Evolutionary conservation across 2,797 vertebrate genomes (phyloP).

Genomic region (Fringilla coelebs): DNA sequence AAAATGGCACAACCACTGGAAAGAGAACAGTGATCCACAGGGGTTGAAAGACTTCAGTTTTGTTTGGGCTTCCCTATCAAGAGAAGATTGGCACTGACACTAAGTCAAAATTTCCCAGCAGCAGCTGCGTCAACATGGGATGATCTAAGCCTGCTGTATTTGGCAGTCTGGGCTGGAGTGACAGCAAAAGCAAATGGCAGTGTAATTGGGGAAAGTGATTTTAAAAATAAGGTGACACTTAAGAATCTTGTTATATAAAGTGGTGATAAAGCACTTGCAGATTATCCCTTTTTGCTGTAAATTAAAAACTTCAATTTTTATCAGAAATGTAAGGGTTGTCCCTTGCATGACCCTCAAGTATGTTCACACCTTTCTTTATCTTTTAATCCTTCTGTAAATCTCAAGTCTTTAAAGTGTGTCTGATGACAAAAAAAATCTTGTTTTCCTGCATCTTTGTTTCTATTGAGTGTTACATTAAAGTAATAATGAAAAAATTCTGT

Average conservation of each 20-base stretch:
- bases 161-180: neutral
- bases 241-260: neutral
- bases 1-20: neutral
- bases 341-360: neutral
- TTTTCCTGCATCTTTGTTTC: neutral
- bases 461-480: slow-evolving; percentile 13
- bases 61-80: neutral
- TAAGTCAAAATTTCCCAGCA: neutral
- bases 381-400: neutral
- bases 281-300: neutral
- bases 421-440: neutral
- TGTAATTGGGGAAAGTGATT: neutral
- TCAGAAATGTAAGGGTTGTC: neutral
- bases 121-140: neutral
- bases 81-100: neutral
- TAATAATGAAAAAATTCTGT: slow-evolving; percentile 1
- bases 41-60: neutral
- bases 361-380: neutral
- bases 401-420: neutral
- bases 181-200: neutral
- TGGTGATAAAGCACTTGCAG: neutral
- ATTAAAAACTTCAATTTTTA: neutral
- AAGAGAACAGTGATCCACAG: neutral
- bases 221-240: neutral
- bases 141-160: neutral